Percentiles rank a stretch among this genome's conserved stretches.
Conservation (phyloP, 1,140 invertebrate species). For the Nylanderia fulva region DNA sequence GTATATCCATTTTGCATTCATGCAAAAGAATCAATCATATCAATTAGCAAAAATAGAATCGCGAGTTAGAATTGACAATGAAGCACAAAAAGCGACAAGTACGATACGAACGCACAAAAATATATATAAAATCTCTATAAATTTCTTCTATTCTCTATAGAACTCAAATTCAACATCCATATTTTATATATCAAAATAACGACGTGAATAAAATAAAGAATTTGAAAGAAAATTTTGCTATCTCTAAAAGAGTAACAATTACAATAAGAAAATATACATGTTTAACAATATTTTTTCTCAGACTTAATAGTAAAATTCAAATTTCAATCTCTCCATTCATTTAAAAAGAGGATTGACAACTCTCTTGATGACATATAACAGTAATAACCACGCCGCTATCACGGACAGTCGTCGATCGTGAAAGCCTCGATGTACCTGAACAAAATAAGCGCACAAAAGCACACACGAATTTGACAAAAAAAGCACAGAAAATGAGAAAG, state of each 20-base stretch:
- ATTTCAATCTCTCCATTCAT: constrained; percentile 10
- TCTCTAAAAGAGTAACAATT: background rate
- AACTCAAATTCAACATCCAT: background rate
- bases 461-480: constrained; percentile 6
- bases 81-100: constrained; percentile 43
- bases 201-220: background rate
- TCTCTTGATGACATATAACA: background rate
- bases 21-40: constrained; percentile 37
- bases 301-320: background rate
- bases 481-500: constrained; percentile 23
- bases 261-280: background rate
- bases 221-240: background rate
- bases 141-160: background rate
- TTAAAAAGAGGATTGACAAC: background rate
- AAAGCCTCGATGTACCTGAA: constrained; percentile 21
- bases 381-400: background rate
- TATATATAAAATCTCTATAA: background rate
- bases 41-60: constrained; percentile 18
- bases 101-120: constrained; percentile 22
- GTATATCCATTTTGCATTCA: constrained; percentile 25
- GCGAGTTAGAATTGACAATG: background rate
- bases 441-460: constrained; percentile 44
- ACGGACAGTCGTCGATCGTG: constrained; percentile 1
- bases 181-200: background rate
- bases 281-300: background rate